Conservation (phyloP, 2,797 vertebrate genomes). For the Pampus argenteus region DNA sequence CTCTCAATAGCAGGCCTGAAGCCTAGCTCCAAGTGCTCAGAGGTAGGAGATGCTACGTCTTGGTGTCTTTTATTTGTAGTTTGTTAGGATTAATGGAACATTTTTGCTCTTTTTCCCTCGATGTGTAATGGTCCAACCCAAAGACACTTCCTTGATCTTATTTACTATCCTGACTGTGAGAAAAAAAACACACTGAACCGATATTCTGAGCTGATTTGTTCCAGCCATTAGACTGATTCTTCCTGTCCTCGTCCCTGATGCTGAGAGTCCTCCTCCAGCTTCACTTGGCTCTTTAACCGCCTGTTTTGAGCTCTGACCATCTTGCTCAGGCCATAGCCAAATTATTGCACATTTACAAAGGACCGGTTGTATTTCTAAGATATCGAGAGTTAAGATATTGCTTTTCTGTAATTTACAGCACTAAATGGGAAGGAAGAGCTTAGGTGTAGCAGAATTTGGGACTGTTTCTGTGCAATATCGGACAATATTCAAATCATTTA, state of each 20-base stretch:
- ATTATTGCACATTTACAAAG: background rate
- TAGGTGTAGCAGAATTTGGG: background rate
- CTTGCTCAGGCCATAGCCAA: background rate
- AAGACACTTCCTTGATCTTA: constrained; percentile 8
- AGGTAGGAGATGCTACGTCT: constrained; percentile 1
- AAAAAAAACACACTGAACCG: background rate
- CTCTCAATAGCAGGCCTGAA: constrained; percentile 32
- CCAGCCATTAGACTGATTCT: background rate
- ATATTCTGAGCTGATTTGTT: background rate
- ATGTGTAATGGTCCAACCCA: background rate
- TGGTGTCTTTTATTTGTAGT: constrained; percentile 20
- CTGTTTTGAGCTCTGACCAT: background rate
- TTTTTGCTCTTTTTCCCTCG: background rate
- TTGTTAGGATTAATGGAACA: constrained; percentile 6
- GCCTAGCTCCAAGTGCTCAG: constrained; percentile 12
- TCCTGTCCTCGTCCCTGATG: constrained; percentile 4
- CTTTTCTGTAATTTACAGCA: background rate
- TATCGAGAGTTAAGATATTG: background rate
- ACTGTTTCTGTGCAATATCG: background rate
- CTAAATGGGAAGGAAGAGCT: background rate
- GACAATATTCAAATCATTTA: background rate
- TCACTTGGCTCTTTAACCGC: background rate
- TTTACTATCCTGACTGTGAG: constrained; percentile 1
- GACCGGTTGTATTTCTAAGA: too few relatives aligned
- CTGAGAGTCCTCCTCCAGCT: background rate